Evolutionary conservation across 2,113 vertebrate genomes (phyloP), one percentile per base, ranked within the genome.

Genomic region (Orthonyx spaldingii): DNA sequence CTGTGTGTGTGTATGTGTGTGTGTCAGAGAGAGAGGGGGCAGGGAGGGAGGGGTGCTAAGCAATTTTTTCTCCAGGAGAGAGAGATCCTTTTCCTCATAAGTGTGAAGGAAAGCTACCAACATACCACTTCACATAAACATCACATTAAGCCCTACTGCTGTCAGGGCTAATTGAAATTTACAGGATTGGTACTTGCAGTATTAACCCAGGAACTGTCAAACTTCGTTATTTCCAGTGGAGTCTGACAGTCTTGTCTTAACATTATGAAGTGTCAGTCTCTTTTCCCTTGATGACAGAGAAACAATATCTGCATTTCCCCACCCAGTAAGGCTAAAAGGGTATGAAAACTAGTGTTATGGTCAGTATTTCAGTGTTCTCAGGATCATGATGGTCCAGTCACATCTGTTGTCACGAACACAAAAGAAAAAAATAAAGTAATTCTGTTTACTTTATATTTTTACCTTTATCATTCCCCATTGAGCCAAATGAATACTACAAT

Each of bases 81-180:
- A 87, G 44, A 93, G 75, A 96, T 94, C 65, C 52, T 94, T 70
- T 84, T 91, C 50, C 66, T 97, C 14, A 0, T 92, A 96, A 96
- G 90, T 96, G 96, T 97, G 93, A 94, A 91, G 75, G 84, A 94
- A 93, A 96, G 41, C 91, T 97, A 84, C 87, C 93, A 95, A 91
- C 78, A 84, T 32, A 94, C 82, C 90, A 84, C 33, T 96, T 97
- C 90, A 94, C 74, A 92, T 85, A 93, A 95, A 95, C 61, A 82
- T 94, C 96, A 96, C 27, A 65, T 92, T 94, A 96, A 92, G 66
- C 60, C 49, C 79, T 87, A 68, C 53, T 80, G 96, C 84, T 64
- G 91, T 96, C 89, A 95, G 79, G 61, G 49, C 74, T 95, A 93
- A 84, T 87, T 92, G 91, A 95, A 92, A 94, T 97, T 85, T 95